Evolutionary conservation across 2,797 vertebrate species (phyloP), one percentile per base, ranked within the genome.

Genomic region (Halcyon badia): DNA sequence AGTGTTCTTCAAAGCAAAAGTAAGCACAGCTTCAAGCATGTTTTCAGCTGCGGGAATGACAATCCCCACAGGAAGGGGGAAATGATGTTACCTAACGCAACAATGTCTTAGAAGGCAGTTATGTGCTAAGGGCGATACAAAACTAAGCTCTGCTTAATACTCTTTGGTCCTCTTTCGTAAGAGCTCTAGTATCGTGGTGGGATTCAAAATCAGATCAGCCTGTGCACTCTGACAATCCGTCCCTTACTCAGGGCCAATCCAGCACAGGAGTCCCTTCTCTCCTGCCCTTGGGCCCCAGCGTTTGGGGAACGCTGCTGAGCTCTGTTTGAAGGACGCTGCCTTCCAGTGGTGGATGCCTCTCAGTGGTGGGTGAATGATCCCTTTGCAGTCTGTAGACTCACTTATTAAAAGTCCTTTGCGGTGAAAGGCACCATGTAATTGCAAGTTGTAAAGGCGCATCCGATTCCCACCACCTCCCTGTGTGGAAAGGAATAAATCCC

Each of bases 341-440:
- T 94, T 95, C 84, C 85, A 97, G 76, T 19, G 37, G 91, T 83
- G 33, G 71, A 51, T 6, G 37, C 46, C 41, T 79, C 88, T 75
- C 82, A 65, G 88, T 21, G 69, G 76, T 79, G 58, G 65, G 49
- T 56, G 72, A 90, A 76, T 5, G 48, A 92, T 90, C 25, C 75
- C 78, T 84, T n/a, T 86, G 76, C 95, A 87, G 46, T 21, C 46
- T 57, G 57, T 9, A 95, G 80, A 60, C 56, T 79, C 56, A 82
- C 68, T 95, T 87, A 77, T 87, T 90, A 35, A 1, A 90, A 79
- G 39, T 31, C 83, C 52, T 95, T 93, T 66, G 77, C 80, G 83
- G 73, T 68, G 56, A 95, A 93, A 96, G 77, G 85, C 93, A 96
- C 70, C 94, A 76, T 66, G 82, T 71, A 93, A 95, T 73, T 91